Base-by-base conservation (phyloP, 35 echinoderm and acorn worm genomes). In the Ptychodera flava region DNA sequence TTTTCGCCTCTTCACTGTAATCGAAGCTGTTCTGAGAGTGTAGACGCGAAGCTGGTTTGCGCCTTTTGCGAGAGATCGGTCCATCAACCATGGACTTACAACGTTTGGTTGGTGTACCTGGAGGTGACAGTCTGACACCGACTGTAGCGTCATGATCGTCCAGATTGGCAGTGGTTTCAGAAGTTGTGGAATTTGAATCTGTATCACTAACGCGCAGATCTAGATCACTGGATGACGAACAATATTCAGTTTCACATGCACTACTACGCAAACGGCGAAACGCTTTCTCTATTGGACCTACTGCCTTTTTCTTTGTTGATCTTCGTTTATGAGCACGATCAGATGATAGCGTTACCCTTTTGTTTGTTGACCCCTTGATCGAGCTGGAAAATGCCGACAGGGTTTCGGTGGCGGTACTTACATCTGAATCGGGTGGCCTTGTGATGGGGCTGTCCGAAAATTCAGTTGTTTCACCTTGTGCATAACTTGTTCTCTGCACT, bases 101-200 rank as follows among this genome's bases (percentile, higher is more conserved):
- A 2, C 82, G 34, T 36, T 83, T 83, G 0, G 82, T 83, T 28
- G 82, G 82, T 36, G 82, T 83, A 16, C 33, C 14, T 36, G 82
- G 82, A 37, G 82, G 82, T 34, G 82, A 36, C 6, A 34, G 32
- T 1, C 33, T 34, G 28, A 83, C 30, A n/a, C n/a, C n/a, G n/a
- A n/a, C n/a, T n/a, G n/a, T n/a, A n/a, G n/a, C n/a, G n/a, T 14
- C 82, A 37, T 83, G 82, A 28, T 83, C 35, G 31, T 83, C 82
- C 1, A 27, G 0, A 22, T 29, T 35, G 16, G 34, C 82, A 37
- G 82, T 83, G 30, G 37, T 35, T 30, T 83, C 82, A 35, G 37
- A 36, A 0, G 33, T 83, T 34, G 35, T 36, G 37, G 34, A 16
- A 28, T 34, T 35, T 14, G 82, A 83, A 83, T 36, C 82, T 1